These are phyloP conservation scores for Heliangelus exortis DNA, from an alignment of 2,797 vertebrate genomes.

Conservation along the genomic window DNA sequence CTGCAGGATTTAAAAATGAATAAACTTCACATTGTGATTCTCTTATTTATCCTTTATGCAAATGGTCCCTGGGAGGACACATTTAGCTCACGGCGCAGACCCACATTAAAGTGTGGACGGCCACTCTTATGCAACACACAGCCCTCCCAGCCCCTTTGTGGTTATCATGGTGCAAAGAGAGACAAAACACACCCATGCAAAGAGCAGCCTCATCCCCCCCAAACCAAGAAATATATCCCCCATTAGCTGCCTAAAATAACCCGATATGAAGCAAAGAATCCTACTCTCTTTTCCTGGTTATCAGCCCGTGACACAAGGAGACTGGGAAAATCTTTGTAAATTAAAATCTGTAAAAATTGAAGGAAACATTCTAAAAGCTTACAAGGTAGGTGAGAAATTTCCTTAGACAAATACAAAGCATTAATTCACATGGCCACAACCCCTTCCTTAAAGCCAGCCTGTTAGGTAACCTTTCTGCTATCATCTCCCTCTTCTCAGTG, in stretches of 20 bases:
- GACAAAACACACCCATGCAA: constrained; percentile 4
- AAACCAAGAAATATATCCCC: constrained; percentile 43
- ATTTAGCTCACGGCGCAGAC: constrained; percentile 77
- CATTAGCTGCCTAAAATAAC: background rate
- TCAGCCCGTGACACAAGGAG: background rate
- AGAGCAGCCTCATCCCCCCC: background rate
- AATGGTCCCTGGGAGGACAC: constrained; percentile 85
- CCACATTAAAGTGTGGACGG: constrained; percentile 68
- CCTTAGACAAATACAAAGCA: background rate
- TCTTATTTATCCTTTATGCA: constrained; percentile 90
- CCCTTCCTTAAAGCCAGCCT: background rate
- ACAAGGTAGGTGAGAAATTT: background rate
- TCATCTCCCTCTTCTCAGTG: constrained; percentile 10
- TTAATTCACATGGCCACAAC: background rate
- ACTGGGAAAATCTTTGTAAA: background rate
- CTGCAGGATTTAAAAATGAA: constrained; percentile 91
- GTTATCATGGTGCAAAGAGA: constrained; percentile 36
- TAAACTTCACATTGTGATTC: constrained; percentile 90
- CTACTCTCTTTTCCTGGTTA: fast-evolving
- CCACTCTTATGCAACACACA: constrained; percentile 73
- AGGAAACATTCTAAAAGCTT: background rate
- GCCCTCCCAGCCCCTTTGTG: constrained; percentile 33
- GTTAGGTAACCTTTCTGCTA: background rate
- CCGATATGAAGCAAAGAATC: background rate
- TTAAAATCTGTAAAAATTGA: background rate